These are phyloP conservation scores for Synanthedon tipuliformis DNA, from an alignment of 2,888 invertebrate genomes.

Conservation along the genomic window DNA sequence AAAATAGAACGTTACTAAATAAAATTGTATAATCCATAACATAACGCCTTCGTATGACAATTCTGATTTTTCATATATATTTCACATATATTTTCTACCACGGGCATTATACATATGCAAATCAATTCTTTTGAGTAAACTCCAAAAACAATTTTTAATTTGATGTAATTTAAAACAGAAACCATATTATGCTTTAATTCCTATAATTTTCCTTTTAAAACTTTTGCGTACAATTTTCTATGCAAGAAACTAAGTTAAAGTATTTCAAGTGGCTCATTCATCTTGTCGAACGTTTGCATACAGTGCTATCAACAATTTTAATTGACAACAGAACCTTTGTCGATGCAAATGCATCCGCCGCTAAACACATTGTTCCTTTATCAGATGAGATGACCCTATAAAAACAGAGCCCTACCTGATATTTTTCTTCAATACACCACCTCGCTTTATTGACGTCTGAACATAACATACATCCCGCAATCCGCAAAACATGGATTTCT, in stretches of 20 bases:
- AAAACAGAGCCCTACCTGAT: slow-evolving; percentile 29
- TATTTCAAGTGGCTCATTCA: slow-evolving; percentile 16
- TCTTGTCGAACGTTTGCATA: slow-evolving; percentile 30
- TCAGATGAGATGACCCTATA: slow-evolving; percentile 49
- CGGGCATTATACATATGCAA: too few relatives aligned
- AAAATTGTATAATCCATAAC: too few relatives aligned
- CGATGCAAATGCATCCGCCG: slow-evolving; percentile 42
- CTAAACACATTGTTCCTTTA: slow-evolving; percentile 45
- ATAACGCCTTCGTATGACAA: too few relatives aligned
- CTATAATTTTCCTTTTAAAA: too few relatives aligned
- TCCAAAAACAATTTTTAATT: too few relatives aligned
- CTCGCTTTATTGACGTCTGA: slow-evolving; percentile 20
- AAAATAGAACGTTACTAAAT: too few relatives aligned
- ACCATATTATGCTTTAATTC: too few relatives aligned
- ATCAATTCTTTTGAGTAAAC: too few relatives aligned
- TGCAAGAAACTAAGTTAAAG: neutral
- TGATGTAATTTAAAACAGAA: too few relatives aligned
- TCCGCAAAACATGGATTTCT: slow-evolving; percentile 25
- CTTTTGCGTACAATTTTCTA: neutral
- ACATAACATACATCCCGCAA: slow-evolving; percentile 3
- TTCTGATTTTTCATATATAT: too few relatives aligned
- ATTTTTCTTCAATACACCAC: slow-evolving; percentile 28
- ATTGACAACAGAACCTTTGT: slow-evolving; percentile 55
- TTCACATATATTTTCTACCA: too few relatives aligned
- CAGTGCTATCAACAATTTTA: slow-evolving; percentile 40